Conservation (phyloP, 2,888 invertebrate species). For the Leuctra nigra region DNA sequence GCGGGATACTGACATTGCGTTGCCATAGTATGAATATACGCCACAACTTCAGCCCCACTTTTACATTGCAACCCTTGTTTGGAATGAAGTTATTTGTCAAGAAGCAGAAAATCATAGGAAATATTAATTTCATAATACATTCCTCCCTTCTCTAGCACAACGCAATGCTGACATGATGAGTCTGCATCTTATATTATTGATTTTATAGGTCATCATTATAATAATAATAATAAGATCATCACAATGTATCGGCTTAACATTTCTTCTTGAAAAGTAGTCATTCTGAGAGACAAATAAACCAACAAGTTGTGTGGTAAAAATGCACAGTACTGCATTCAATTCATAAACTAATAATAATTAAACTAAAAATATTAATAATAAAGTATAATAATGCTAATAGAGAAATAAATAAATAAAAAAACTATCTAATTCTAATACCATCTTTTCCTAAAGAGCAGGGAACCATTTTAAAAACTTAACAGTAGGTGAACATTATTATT, state of each 20-base stretch:
- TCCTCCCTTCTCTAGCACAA: background rate
- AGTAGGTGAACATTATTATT: constrained; percentile 4
- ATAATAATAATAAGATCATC: too few species aligned
- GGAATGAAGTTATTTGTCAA: background rate
- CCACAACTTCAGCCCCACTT: background rate
- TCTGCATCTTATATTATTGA: constrained; percentile 9
- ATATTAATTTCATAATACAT: background rate
- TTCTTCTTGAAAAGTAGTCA: background rate
- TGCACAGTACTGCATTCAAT: constrained; percentile 15
- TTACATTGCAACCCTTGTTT: constrained; percentile 5
- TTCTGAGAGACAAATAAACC: background rate
- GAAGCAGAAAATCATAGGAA: background rate
- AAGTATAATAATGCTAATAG: constrained; percentile 7
- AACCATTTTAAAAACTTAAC: background rate
- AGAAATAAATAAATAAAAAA: background rate
- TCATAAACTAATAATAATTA: constrained; percentile 15
- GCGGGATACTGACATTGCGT: constrained; percentile 15
- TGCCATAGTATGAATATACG: constrained; percentile 1
- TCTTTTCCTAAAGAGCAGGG: constrained; percentile 1
- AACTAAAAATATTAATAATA: constrained; percentile 13
- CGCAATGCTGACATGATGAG: background rate
- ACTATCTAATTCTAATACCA: background rate
- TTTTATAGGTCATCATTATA: background rate
- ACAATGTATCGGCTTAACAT: too few species aligned
- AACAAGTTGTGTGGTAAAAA: background rate